Evolutionary conservation across 2,888 invertebrate genomes (phyloP).

Genomic region (Drosophila recens): DNA sequence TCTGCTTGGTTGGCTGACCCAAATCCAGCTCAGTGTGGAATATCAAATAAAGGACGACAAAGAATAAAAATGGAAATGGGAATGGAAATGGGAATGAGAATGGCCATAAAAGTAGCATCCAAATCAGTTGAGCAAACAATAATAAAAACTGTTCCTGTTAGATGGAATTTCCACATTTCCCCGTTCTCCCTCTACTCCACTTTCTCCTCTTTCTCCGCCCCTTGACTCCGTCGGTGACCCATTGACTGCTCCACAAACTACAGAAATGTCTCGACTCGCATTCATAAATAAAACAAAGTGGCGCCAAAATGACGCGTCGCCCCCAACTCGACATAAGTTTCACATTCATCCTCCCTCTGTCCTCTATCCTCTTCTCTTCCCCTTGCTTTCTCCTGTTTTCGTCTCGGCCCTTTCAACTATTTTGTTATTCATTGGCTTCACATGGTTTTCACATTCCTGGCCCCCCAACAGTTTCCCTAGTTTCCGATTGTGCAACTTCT

Average conservation of each 20-base stretch:
- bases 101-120: constrained; percentile 40
- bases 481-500: constrained; percentile 62
- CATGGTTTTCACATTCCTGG: constrained; percentile 28
- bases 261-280: constrained; percentile 61
- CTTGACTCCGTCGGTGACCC: constrained; percentile 12
- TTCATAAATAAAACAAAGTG: constrained; percentile 78
- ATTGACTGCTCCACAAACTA: constrained; percentile 28
- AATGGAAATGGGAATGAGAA: not conserved
- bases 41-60: constrained; percentile 67
- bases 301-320: constrained; percentile 75
- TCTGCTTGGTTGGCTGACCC: constrained; percentile 57
- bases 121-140: constrained; percentile 78
- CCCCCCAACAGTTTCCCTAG: not conserved
- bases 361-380: not conserved
- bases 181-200: not conserved
- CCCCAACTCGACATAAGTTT: constrained; percentile 9
- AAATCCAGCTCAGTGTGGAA: constrained; percentile 69
- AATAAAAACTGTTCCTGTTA: constrained; percentile 54
- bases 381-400: too few relatives aligned
- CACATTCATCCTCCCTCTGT: not conserved
- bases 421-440: constrained; percentile 79
- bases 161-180: constrained; percentile 3
- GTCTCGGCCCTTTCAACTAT: constrained; percentile 35
- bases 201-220: not conserved
- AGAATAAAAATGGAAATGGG: not conserved